Conservation (phyloP, 2,113 vertebrate genomes). For the Speoplatyrhinus poulsoni region DNA sequence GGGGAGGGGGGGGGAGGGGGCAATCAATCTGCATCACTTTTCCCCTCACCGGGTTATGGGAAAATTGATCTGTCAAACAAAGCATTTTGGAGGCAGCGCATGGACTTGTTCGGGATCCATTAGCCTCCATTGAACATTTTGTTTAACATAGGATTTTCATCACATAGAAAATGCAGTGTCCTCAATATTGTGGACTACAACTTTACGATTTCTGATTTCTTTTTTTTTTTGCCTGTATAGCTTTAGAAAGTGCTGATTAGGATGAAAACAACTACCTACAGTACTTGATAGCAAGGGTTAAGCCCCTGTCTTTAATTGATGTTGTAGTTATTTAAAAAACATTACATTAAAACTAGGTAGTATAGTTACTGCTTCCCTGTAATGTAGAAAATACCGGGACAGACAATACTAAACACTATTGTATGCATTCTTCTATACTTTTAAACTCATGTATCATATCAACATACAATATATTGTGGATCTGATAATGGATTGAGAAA, state of each 20-base stretch:
- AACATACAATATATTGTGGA: not conserved
- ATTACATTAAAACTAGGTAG: not conserved
- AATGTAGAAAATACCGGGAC: no score
- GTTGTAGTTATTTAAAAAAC: not conserved
- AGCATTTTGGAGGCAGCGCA: constrained; percentile 76
- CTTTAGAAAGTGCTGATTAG: constrained; percentile 66
- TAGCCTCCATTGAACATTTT: constrained; percentile 77
- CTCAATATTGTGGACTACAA: constrained; percentile 71
- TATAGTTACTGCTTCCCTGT: no score
- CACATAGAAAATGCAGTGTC: constrained; percentile 75
- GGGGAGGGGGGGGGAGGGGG: constrained; percentile 24
- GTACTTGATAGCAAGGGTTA: constrained; percentile 16
- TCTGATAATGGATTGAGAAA: not conserved
- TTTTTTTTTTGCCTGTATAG: constrained; percentile 64
- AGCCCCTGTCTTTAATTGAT: constrained; percentile 1
- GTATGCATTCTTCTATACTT: not conserved
- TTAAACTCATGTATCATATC: constrained; percentile 2
- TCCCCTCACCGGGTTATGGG: constrained; percentile 78
- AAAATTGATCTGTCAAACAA: constrained; percentile 81
- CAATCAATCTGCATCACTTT: constrained; percentile 78
- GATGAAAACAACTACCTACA: constrained; percentile 36
- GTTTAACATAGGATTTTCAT: constrained; percentile 79
- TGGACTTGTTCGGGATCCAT: constrained; percentile 74
- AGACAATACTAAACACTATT: not conserved
- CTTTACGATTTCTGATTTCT: constrained; percentile 73